Evolutionary conservation across 2,797 vertebrate species (phyloP), one percentile per base, ranked within the genome.

Genomic region (Esox lucius): DNA sequence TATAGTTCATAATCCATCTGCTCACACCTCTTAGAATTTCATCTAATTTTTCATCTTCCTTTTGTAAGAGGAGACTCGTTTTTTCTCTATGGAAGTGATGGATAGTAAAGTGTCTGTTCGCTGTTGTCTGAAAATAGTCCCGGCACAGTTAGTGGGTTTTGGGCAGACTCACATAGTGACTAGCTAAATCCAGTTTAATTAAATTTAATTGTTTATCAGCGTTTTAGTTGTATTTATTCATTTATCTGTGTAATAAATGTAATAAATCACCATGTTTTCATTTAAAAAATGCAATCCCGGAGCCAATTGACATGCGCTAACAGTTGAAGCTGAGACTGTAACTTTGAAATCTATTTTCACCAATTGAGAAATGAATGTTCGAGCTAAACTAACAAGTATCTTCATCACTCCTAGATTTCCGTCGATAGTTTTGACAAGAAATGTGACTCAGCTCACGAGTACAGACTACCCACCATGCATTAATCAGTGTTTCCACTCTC

Each of bases 1-100:
- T 89, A 88, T 89, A 91, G 89, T 91, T 91, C 89, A 86, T 85
- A 85, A 91, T 90, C 91, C 89, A 90, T 92, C 92, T 91, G 89
- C 87, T 86, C 86, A 80, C 86, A 87, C 81, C 87, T 83, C 81
- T 72, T 80, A 81, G 84, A 65, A 77, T 78, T 82, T 70, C n/a
- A 0, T 65, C 39, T 73, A 2, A 84, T 90, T 88, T 86, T 80
- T 91, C 85, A 90, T 82, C 62, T 83, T 80, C 67, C 79, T 81
- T 89, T 85, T 87, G 80, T 80, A 77, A 83, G 77, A 39, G 71
- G 73, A 71, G 80, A 78, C 81, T 83, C 85, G 82, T 88, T 87
- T 87, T 85, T 80, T 91, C 83, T 83, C 62, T 68, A 16, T 1
- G 48, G 35, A 28, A 17, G 19, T 87, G 87, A 88, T 83, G 76